phyloP scores from a whole-genome alignment of 1,140 invertebrate genomes.

The Hycleus cichorii region DNA sequence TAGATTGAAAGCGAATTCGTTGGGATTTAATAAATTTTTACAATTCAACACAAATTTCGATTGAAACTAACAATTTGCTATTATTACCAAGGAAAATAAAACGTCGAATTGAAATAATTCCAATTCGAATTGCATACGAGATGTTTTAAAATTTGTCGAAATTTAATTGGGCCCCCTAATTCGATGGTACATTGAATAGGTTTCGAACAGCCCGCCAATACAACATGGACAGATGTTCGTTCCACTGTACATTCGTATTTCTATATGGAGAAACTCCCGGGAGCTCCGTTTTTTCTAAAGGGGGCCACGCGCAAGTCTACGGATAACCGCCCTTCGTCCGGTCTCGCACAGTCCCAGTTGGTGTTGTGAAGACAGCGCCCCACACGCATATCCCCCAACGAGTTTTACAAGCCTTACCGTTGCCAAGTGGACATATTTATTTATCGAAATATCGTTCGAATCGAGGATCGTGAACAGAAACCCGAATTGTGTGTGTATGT shows the following conservation, averaged over 20 bases:
- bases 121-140: too few relatives aligned
- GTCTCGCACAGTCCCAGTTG: slow-evolving; percentile 6
- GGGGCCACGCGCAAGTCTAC: slow-evolving; percentile 21
- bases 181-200: too few relatives aligned
- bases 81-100: too few relatives aligned
- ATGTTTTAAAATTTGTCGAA: too few relatives aligned
- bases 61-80: too few relatives aligned
- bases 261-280: background rate
- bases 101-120: too few relatives aligned
- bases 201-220: slow-evolving; percentile 16
- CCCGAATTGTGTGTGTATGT: background rate
- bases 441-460: background rate
- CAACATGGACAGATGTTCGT: background rate
- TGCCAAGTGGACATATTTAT: slow-evolving; percentile 5
- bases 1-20: too few relatives aligned
- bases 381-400: background rate
- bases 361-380: slow-evolving; percentile 3
- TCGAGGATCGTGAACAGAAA: background rate
- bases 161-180: too few relatives aligned
- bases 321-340: slow-evolving; percentile 12
- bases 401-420: background rate
- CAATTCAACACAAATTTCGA: too few relatives aligned
- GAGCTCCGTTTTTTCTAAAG: slow-evolving; percentile 11
- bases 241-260: background rate
- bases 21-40: too few relatives aligned